Base-by-base conservation (phyloP, 2,888 invertebrate species). In the Yponomeuta cagnagella region DNA sequence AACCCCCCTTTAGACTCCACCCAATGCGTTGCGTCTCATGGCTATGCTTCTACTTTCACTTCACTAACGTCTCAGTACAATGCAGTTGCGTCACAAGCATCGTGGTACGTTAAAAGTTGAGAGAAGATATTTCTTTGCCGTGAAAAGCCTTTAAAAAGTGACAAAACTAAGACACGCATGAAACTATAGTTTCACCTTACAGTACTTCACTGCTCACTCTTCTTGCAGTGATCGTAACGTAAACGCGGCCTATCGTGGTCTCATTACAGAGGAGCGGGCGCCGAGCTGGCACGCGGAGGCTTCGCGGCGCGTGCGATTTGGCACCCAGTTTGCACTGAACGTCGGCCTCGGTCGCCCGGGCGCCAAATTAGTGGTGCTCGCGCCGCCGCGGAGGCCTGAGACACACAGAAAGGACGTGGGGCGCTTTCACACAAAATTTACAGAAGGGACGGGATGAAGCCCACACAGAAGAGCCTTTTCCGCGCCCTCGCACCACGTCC, bases 301-400 rank as follows among this genome's bases (percentile, higher is more conserved):
- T 76, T 71, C 77, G 77, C 80, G 81, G 75, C 80, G 83, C 71
- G 74, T 81, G 73, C 76, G 74, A 81, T 87, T 88, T 88, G 88
- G 87, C 86, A 86, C 79, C 63, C 75, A 52, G 77, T 71, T 79
- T 80, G 65, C 79, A 71, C 74, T 79, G 76, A 78, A 79, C 75
- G 78, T 78, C 72, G 78, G 79, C 73, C 74, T 83, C 73, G 77
- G 80, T 72, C 48, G 76, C 69, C 69, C 69, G 52, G 74, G 74
- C 77, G 83, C 86, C 84, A 87, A 87, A 85, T 84, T 86, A 82
- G 86, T 84, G 75, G 80, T 82, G 73, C 78, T 84, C 48, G 74
- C 78, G 68, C 78, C 78, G 71, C 70, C 23, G 23, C 23, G 23
- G 23, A 23, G 23, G 23, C 23, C 23, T 23, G 23, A 23, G 23